These are phyloP conservation scores for Acipenser ruthenus DNA, from an alignment of 2,797 vertebrate genomes.

Conservation along the genomic window DNA sequence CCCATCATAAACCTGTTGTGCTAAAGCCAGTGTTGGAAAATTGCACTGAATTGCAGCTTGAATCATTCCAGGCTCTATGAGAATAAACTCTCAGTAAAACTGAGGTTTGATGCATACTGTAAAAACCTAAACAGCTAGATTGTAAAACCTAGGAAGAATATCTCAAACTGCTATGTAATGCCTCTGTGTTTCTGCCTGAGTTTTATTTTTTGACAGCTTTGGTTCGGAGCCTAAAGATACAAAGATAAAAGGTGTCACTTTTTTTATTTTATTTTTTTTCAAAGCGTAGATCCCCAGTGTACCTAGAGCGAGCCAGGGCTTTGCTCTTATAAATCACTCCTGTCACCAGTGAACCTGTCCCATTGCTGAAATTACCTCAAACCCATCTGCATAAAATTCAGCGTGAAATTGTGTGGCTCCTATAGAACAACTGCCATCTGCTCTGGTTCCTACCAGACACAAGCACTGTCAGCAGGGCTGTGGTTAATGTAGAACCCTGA, in stretches of 20 bases:
- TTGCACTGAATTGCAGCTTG: too few relatives aligned
- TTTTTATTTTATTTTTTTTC: background rate
- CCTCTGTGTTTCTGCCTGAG: too few relatives aligned
- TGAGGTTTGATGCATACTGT: too few relatives aligned
- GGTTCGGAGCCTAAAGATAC: background rate
- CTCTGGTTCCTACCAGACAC: conserved; percentile 26
- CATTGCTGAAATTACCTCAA: conserved; percentile 74
- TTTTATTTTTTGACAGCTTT: background rate
- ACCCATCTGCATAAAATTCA: conserved; percentile 81
- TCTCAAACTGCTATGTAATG: too few relatives aligned
- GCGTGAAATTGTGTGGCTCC: conserved; percentile 88
- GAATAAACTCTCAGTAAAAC: too few relatives aligned
- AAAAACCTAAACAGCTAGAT: too few relatives aligned
- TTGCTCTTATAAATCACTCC: conserved; percentile 50
- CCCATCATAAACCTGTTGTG: too few relatives aligned
- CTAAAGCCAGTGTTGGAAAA: too few relatives aligned
- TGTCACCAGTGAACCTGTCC: conserved; percentile 57
- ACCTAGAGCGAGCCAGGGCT: conserved; percentile 20
- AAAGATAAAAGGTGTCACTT: background rate
- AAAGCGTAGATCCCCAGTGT: too few relatives aligned
- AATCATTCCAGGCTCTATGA: too few relatives aligned
- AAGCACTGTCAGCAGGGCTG: background rate
- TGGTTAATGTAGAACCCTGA: too few relatives aligned
- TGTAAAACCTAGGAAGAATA: too few relatives aligned
- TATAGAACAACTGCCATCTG: conserved; percentile 66